Evolutionary conservation across 2,113 vertebrate genomes (phyloP), one percentile per base, ranked within the genome.

Genomic region (Upupa epops): DNA sequence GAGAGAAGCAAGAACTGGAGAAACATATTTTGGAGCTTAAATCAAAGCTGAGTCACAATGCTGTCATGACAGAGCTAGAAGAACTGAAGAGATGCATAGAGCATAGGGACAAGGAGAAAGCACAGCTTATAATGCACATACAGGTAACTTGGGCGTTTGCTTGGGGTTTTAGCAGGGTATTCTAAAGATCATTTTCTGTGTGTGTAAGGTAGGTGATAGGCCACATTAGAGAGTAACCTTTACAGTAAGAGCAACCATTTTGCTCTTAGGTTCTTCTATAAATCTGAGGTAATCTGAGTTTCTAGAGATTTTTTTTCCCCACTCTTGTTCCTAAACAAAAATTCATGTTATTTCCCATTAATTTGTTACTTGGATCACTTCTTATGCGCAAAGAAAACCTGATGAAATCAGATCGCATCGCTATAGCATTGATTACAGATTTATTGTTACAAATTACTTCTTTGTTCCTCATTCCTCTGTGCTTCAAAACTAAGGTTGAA

Each of bases 41-140:
- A 73, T 93, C 94, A 37, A 98, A 99, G 90, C 90, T 99, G 84
- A 96, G 64, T 84, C 97, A 96, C 60, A 97, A 83, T 21, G 93
- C 97, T 7, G 81, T 98, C 64, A 95, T 97, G 26, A 96, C 98
- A 32, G 98, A 99, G 82, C 96, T 98, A 12, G 98, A 98, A 68
- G 98, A 99, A 36, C 94, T 98, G 34, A 99, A 97, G 94, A 98
- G 95, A 81, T 96, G 97, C 68, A 54, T 99, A 93, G 98, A 98
- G 17, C 88, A 34, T 56, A 99, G 98, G 86, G 98, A 99, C 92
- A 98, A 97, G 82, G 99, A 99, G 96, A 98, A 96, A 87, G 91
- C 97, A 28, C 97, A 97, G 56, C 97, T 99, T 90, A 81, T 96
- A 51, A 91, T 95, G 59, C 98, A 98, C 74, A 88, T 99, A 55